phyloP scores from a whole-genome alignment of 2,888 invertebrate species.

The Trissolcus japonicus region DNA sequence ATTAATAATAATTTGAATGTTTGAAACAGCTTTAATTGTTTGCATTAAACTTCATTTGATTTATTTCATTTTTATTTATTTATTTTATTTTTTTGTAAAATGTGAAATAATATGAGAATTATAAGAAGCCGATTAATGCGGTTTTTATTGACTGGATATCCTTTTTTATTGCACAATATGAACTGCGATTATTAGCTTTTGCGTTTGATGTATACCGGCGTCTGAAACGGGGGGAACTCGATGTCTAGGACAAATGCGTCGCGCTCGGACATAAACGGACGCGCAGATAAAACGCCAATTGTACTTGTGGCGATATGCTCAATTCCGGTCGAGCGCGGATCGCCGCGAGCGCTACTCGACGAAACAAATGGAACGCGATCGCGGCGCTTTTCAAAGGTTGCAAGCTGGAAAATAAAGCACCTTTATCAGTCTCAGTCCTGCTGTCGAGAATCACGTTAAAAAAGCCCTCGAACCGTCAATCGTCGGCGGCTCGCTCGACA shows the following conservation, averaged over 20 bases:
- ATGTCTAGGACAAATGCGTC: constrained; percentile 51
- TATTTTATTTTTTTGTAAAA: neutral
- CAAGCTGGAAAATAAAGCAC: constrained; percentile 56
- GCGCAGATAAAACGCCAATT: constrained; percentile 57
- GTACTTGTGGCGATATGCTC: constrained; percentile 50
- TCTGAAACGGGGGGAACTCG: constrained; percentile 32
- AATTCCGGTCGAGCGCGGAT: constrained; percentile 38
- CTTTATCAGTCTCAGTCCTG: constrained; percentile 56
- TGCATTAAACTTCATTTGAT: too few species aligned
- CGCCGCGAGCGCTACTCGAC: constrained; percentile 66
- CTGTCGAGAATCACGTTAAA: constrained; percentile 52
- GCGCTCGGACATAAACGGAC: constrained; percentile 46
- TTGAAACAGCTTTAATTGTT: too few species aligned
- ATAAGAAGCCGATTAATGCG: constrained; percentile 32
- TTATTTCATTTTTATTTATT: too few species aligned
- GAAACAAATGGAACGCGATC: constrained; percentile 68
- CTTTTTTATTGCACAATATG: constrained; percentile 37
- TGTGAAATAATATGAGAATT: neutral
- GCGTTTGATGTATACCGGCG: constrained; percentile 30
- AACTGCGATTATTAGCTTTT: constrained; percentile 48
- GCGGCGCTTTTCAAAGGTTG: constrained; percentile 55
- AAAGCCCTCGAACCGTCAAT: constrained; percentile 56
- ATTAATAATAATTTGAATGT: too few species aligned
- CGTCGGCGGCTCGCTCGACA: constrained; percentile 45
- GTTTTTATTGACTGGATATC: constrained; percentile 18